These are phyloP conservation scores for Drosophila tani DNA, from an alignment of 1,140 invertebrate genomes.

Conservation along the genomic window DNA sequence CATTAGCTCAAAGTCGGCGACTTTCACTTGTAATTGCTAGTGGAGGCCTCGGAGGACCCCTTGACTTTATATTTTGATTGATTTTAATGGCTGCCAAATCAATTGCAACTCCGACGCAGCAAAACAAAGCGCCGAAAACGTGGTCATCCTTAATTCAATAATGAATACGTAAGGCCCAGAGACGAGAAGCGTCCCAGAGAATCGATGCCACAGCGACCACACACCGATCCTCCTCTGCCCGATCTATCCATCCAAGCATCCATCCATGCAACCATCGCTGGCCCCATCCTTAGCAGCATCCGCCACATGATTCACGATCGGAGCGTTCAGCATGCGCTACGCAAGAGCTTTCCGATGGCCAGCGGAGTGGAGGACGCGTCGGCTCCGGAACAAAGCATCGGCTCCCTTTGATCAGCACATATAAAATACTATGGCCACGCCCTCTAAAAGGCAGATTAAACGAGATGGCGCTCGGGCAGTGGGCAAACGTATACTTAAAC, in stretches of 20 bases:
- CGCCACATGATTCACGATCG: conserved; percentile 46
- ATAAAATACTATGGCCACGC: conserved; percentile 85
- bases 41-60: conserved; percentile 11
- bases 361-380: conserved; percentile 24
- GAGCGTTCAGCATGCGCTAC: conserved; percentile 53
- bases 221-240: conserved; percentile 35
- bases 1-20: conserved; percentile 14
- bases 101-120: conserved; percentile 66
- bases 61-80: conserved; percentile 68
- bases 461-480: conserved; percentile 84
- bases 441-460: conserved; percentile 85
- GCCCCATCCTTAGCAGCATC: conserved; percentile 28
- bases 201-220: conserved; percentile 39
- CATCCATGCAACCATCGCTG: conserved; percentile 8
- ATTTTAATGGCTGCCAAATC: conserved; percentile 80
- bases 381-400: conserved; percentile 74
- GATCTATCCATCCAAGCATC: conserved; percentile 8
- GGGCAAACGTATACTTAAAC: conserved; percentile 77
- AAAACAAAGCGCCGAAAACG: conserved; percentile 74
- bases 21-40: conserved; percentile 48
- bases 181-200: conserved; percentile 6
- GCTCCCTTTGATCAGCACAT: conserved; percentile 82
- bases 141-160: conserved; percentile 83
- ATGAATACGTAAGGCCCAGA: conserved; percentile 69
- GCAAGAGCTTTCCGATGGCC: conserved; percentile 28